A percentile compares a stretch with the other conserved stretches of the same genome.
These are phyloP conservation scores for Bradynema listronoti DNA, from an alignment of 1,140 invertebrate genomes.

Conservation along the genomic window DNA sequence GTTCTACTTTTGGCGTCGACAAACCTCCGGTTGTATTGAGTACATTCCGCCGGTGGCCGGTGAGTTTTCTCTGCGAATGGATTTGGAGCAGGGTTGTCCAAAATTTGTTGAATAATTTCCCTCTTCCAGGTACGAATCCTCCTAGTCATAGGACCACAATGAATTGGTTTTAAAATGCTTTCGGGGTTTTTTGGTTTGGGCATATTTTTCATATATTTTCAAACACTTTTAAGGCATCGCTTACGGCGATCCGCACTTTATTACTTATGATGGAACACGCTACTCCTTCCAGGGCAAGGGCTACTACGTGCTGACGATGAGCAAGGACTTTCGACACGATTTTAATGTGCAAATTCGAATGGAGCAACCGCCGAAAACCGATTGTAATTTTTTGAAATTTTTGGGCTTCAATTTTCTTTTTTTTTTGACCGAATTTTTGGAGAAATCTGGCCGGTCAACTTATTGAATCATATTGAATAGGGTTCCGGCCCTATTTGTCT, in stretches of 20 bases:
- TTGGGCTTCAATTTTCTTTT: too few species aligned
- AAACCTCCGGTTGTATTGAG: conserved; percentile 85
- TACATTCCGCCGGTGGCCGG: conserved; percentile 86
- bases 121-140: too few species aligned
- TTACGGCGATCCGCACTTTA: conserved; percentile 86
- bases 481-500: too few species aligned
- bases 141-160: too few species aligned
- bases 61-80: conserved; percentile 52
- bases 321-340: conserved; percentile 70
- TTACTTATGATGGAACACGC: conserved; percentile 79
- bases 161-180: not conserved
- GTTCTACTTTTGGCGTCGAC: conserved; percentile 82
- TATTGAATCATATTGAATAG: too few species aligned
- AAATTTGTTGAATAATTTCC: not conserved
- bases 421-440: too few species aligned
- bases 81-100: not conserved
- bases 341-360: conserved; percentile 70
- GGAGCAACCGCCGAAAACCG: conserved; percentile 42
- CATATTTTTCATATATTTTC: not conserved
- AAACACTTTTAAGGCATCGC: conserved; percentile 65
- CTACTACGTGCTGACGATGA: conserved; percentile 77
- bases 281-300: conserved; percentile 94
- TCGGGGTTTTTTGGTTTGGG: not conserved
- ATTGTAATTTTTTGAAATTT: conserved; percentile 23
- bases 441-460: too few species aligned